Percentiles rank a stretch among this genome's conserved stretches.
These are phyloP conservation scores for Cercopithecus mona DNA, from an alignment of 2,113 vertebrate species.

Conservation along the genomic window DNA sequence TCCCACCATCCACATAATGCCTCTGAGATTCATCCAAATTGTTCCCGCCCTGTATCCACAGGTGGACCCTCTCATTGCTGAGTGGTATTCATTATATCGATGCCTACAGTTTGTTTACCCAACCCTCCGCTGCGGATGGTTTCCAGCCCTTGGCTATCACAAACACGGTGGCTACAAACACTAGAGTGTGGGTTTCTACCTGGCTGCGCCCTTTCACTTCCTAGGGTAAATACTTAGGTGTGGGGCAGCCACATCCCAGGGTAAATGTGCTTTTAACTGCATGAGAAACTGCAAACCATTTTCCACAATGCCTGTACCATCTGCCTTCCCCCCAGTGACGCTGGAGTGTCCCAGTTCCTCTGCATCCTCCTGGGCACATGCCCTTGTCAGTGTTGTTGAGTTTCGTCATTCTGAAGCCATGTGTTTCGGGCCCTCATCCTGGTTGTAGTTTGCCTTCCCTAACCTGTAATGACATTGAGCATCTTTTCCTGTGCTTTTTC, in stretches of 20 bases:
- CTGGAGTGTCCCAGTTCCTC: neutral
- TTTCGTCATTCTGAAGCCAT: neutral
- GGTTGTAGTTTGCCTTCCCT: neutral
- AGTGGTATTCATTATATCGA: too few relatives aligned
- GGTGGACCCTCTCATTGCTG: neutral
- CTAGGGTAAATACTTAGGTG: neutral
- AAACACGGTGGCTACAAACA: neutral
- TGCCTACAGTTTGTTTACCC: too few relatives aligned
- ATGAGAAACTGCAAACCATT: neutral
- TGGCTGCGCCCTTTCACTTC: neutral
- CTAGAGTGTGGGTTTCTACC: neutral
- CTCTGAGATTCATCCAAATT: neutral
- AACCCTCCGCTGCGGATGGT: neutral
- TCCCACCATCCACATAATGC: neutral
- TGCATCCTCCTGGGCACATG: neutral
- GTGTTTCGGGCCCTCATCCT: neutral
- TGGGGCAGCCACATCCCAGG: neutral
- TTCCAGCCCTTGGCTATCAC: neutral
- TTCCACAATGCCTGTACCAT: neutral
- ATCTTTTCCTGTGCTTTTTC: neutral
- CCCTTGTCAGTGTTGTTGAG: neutral
- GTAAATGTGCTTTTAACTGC: neutral
- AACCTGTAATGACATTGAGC: neutral
- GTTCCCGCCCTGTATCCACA: neutral
- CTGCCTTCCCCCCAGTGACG: neutral